Evolutionary conservation across 1,140 invertebrate genomes (phyloP), one percentile per base, ranked within the genome.

Genomic region (Periplaneta americana): DNA sequence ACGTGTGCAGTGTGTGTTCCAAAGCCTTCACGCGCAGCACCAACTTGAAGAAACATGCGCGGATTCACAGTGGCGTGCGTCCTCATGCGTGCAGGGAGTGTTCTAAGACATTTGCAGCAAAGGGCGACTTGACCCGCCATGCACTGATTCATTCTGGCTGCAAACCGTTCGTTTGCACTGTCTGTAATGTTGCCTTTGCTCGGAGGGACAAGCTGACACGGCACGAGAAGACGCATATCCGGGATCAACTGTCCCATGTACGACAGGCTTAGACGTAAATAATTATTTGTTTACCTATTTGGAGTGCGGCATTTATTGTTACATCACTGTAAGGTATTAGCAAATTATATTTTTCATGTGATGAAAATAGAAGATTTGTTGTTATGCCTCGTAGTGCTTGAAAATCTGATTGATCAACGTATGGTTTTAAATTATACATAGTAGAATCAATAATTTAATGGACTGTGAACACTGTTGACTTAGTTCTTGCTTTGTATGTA

Each of bases 71-170:
- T 18, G 84, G 82, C 6, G 75, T 79, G 35, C 83, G 87, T 36
- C 83, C 83, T 18, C 87, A 87, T 82, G 86, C 87, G 74, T 89
- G 88, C 83, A 87, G 87, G 84, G 87, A 88, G 83, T 88, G 88
- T 75, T 85, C 86, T 76, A 85, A 84, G 32, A 86, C 87, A 81
- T 83, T 86, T 87, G 87, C 85, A 32, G 87, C 79, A 86, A 88
- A 88, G 5, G 88, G 89, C 84, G 88, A 88, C 81, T 84, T 91
- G 48, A 86, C 88, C 3, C 86, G 87, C 18, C 90, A 91, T 86
- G 86, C 89, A 83, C 86, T 88, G 39, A 89, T 89, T 35, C 91
- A 92, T 82, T 89, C 89, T 1, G 89, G 89, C 15, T 85, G 88
- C 79, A 87, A 90, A 80, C 90, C 90, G 0, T 89, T 89, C 82